Conservation (phyloP, 2,888 invertebrate species). For the Drosophila fungiperda region DNA sequence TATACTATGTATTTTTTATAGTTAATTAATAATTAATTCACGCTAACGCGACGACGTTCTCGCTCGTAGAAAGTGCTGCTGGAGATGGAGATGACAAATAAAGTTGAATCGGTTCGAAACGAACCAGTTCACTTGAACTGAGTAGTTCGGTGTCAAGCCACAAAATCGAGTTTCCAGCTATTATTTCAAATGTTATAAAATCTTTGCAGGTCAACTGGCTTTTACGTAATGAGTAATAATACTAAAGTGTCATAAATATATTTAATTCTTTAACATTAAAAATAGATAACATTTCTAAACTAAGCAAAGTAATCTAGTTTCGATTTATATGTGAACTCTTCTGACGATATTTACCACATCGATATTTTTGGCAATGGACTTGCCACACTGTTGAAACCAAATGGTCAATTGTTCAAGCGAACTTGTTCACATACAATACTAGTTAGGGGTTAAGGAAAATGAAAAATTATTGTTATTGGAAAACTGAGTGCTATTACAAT, state of each 20-base stretch:
- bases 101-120: slow-evolving; percentile 2
- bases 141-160: background rate
- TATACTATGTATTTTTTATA: slow-evolving; percentile 53
- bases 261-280: background rate
- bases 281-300: background rate
- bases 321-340: background rate
- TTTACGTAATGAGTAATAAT: background rate
- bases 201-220: background rate
- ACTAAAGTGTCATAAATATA: background rate
- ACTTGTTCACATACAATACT: slow-evolving; percentile 31
- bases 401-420: slow-evolving; percentile 8
- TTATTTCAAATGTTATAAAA: background rate
- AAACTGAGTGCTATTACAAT: slow-evolving; percentile 44
- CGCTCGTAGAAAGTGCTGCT: slow-evolving; percentile 53
- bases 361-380: slow-evolving; percentile 3
- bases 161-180: slow-evolving; percentile 4
- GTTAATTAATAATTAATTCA: slow-evolving; percentile 65
- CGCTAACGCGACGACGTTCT: slow-evolving; percentile 63
- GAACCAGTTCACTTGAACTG: slow-evolving; percentile 14
- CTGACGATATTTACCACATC: slow-evolving; percentile 14
- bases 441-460: slow-evolving; percentile 48
- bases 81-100: slow-evolving; percentile 42
- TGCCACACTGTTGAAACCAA: slow-evolving; percentile 29
- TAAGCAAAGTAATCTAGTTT: background rate
- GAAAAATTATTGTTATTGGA: slow-evolving; percentile 65